Percentiles rank a stretch among this genome's conserved stretches.
These are phyloP conservation scores for Leptothorax acervorum DNA, from an alignment of 2,888 invertebrate species.

Conservation along the genomic window DNA sequence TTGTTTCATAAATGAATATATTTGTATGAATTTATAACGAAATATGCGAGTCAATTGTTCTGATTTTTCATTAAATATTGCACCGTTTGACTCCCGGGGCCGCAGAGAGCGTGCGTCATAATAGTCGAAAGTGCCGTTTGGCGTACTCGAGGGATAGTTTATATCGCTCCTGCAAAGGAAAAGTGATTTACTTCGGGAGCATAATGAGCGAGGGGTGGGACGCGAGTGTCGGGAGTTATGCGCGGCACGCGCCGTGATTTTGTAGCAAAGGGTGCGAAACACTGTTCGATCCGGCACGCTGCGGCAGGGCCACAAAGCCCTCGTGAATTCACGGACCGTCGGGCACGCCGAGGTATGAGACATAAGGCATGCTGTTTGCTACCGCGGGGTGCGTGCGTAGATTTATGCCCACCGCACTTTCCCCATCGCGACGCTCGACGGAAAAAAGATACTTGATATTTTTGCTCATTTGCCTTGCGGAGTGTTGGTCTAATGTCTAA, in stretches of 20 bases:
- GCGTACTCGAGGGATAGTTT: slow-evolving; percentile 20
- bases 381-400: slow-evolving; percentile 24
- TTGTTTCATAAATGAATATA: background rate
- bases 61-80: background rate
- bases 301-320: slow-evolving; percentile 46
- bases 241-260: slow-evolving; percentile 67
- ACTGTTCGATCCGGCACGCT: slow-evolving; percentile 34
- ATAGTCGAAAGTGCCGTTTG: slow-evolving; percentile 24
- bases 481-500: background rate
- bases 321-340: slow-evolving; percentile 55
- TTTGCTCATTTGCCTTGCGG: background rate
- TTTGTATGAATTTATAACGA: background rate
- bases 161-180: slow-evolving; percentile 15
- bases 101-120: slow-evolving; percentile 10
- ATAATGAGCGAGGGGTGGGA: slow-evolving; percentile 24
- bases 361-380: slow-evolving; percentile 57
- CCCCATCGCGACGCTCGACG: background rate
- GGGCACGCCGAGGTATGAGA: slow-evolving; percentile 56
- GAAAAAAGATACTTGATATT: slow-evolving; percentile 9
- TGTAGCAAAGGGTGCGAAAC: slow-evolving; percentile 64
- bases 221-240: slow-evolving; percentile 50
- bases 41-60: background rate
- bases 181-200: slow-evolving; percentile 52
- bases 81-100: background rate
- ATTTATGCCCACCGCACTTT: slow-evolving; percentile 24